Conservation (phyloP, 1,140 invertebrate species). For the Panagrolaimus sp. region DNA sequence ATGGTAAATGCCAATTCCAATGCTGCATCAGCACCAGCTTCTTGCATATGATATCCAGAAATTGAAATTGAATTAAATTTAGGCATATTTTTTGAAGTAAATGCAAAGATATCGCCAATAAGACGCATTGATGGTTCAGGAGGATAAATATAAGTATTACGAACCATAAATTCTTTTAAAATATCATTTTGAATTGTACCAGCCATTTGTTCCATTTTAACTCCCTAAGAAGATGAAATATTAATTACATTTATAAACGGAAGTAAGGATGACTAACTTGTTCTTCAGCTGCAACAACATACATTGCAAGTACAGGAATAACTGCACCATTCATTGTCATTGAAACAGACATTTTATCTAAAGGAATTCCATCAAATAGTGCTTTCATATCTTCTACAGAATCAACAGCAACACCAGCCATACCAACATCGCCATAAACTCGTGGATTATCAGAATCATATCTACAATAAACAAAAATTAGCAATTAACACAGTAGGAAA, state of each 20-base stretch:
- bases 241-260: too few species aligned
- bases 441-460: constrained; percentile 68
- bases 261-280: constrained; percentile 57
- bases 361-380: constrained; percentile 66
- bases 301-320: constrained; percentile 67
- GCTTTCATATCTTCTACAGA: constrained; percentile 60
- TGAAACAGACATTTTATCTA: constrained; percentile 67
- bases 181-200: constrained; percentile 71
- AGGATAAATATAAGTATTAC: constrained; percentile 69
- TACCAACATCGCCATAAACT: constrained; percentile 67
- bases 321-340: constrained; percentile 72
- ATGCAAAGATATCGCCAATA: constrained; percentile 67
- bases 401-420: constrained; percentile 68
- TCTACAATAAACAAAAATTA: constrained; percentile 22
- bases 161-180: constrained; percentile 70
- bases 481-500: too few species aligned
- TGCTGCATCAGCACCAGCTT: constrained; percentile 67
- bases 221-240: constrained; percentile 61
- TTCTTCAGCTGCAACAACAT: constrained; percentile 65
- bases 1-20: constrained; percentile 68
- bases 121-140: constrained; percentile 67
- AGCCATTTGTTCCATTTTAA: constrained; percentile 62
- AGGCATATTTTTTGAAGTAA: constrained; percentile 66
- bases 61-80: constrained; percentile 70
- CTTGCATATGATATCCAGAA: constrained; percentile 69